phyloP scores from a whole-genome alignment of 1,140 invertebrate genomes.

The Dreissena rostriformis region DNA sequence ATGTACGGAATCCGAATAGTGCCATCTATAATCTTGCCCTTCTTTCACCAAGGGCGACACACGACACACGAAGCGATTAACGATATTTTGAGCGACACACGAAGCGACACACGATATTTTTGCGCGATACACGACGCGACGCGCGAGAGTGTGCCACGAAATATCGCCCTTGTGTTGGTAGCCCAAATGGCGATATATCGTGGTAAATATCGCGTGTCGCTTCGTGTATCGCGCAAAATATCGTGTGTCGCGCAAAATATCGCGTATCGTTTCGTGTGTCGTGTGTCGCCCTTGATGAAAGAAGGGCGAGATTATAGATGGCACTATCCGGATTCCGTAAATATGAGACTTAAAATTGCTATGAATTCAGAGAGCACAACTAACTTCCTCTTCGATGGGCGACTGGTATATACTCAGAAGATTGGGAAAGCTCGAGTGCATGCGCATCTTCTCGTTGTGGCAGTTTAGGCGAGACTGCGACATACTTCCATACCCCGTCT shows the following conservation, averaged over 20 bases:
- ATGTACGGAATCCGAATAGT: too few species aligned
- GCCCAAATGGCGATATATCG: too few species aligned
- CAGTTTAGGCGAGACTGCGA: conserved; percentile 56
- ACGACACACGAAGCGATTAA: too few species aligned
- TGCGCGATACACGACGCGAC: too few species aligned
- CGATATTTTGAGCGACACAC: too few species aligned
- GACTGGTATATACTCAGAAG: conserved; percentile 59
- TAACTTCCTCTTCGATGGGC: conserved; percentile 62
- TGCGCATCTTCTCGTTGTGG: conserved; percentile 54
- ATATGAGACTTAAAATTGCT: not conserved
- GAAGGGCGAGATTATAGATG: too few species aligned
- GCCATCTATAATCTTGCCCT: too few species aligned
- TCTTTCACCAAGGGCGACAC: too few species aligned
- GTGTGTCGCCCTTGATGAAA: not conserved
- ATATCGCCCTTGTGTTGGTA: too few species aligned
- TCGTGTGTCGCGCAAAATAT: not conserved
- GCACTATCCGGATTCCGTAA: too few species aligned
- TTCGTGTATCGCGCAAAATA: not conserved
- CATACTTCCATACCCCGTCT: conserved; percentile 30
- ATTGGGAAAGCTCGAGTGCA: conserved; percentile 62
- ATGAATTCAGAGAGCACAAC: not conserved
- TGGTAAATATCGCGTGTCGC: not conserved
- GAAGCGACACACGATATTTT: too few species aligned
- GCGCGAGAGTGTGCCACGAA: too few species aligned
- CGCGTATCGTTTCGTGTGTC: not conserved